phyloP scores from a whole-genome alignment of 1,140 invertebrate genomes.

The Brachionus sp. region DNA sequence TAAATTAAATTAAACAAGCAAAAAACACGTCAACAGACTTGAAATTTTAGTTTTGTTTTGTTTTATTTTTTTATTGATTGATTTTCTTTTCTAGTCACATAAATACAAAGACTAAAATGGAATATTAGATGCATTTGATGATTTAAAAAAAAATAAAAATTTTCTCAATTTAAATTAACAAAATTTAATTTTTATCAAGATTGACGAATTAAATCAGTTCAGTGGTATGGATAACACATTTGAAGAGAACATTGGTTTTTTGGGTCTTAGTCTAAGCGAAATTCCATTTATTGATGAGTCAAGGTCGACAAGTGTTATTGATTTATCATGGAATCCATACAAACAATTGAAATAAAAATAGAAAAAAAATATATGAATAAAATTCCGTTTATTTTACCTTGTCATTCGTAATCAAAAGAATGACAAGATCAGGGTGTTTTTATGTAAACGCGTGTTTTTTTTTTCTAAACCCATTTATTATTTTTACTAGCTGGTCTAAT shows the following conservation, averaged over 20 bases:
- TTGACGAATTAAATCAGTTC: not conserved
- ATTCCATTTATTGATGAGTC: slow-evolving; percentile 24
- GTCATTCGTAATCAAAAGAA: not conserved
- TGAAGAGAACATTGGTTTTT: slow-evolving; percentile 13
- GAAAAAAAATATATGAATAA: not conserved
- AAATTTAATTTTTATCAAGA: not conserved
- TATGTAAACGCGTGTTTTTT: not conserved
- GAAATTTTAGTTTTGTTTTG: no score
- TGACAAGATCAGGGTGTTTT: slow-evolving; percentile 24
- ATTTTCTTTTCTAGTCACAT: no score
- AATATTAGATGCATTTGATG: no score
- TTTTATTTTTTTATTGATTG: not conserved
- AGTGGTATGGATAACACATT: not conserved
- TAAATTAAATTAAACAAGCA: no score
- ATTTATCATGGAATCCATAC: slow-evolving; percentile 26
- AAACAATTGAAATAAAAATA: not conserved
- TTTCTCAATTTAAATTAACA: not conserved
- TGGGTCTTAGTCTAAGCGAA: not conserved
- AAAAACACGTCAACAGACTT: no score
- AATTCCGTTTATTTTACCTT: slow-evolving; percentile 3
- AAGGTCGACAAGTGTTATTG: not conserved
- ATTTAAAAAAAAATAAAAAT: no score
- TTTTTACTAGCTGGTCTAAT: slow-evolving; percentile 7
- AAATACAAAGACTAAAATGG: no score
- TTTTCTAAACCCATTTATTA: not conserved